Conservation (phyloP, 2,888 invertebrate genomes). For the Xestia sexstrigata region DNA sequence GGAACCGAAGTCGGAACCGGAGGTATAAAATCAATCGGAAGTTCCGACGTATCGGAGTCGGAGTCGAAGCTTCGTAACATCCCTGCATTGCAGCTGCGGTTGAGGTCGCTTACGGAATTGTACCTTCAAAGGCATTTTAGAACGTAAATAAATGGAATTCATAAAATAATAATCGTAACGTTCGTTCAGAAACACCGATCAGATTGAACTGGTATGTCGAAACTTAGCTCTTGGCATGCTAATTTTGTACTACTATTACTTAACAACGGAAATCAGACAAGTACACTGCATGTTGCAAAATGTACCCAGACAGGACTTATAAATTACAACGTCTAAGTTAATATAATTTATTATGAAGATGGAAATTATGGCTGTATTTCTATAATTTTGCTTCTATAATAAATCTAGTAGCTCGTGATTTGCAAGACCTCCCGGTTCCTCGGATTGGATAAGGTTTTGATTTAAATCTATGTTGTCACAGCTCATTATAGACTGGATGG, state of each 20-base stretch:
- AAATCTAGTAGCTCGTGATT: slow-evolving; percentile 39
- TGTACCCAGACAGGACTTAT: slow-evolving; percentile 31
- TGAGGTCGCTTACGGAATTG: background rate
- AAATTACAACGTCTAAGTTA: slow-evolving; percentile 49
- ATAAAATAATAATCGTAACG: slow-evolving; percentile 50
- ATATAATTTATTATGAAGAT: slow-evolving; percentile 45
- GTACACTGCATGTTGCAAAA: slow-evolving; percentile 46
- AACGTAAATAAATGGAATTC: slow-evolving; percentile 41
- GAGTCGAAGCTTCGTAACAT: too few species aligned
- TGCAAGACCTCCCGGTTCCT: slow-evolving; percentile 37
- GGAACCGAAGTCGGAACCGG: too few species aligned
- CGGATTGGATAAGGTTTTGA: slow-evolving; percentile 1
- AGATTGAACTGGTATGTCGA: slow-evolving; percentile 46
- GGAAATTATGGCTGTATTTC: slow-evolving; percentile 34
- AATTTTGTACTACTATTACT: slow-evolving; percentile 43
- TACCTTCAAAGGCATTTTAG: slow-evolving; percentile 26
- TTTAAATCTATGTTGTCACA: slow-evolving; percentile 15
- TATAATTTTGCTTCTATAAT: slow-evolving; percentile 29
- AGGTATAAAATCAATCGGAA: too few species aligned
- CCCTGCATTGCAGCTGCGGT: too few species aligned
- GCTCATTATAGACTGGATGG: background rate
- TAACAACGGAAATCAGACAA: slow-evolving; percentile 56
- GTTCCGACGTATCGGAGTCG: too few species aligned
- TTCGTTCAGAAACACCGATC: slow-evolving; percentile 42
- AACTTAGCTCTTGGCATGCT: slow-evolving; percentile 33